Evolutionary conservation across 2,113 vertebrate species (phyloP), one percentile per base, ranked within the genome.

Genomic region (Sapayoa aenigma): DNA sequence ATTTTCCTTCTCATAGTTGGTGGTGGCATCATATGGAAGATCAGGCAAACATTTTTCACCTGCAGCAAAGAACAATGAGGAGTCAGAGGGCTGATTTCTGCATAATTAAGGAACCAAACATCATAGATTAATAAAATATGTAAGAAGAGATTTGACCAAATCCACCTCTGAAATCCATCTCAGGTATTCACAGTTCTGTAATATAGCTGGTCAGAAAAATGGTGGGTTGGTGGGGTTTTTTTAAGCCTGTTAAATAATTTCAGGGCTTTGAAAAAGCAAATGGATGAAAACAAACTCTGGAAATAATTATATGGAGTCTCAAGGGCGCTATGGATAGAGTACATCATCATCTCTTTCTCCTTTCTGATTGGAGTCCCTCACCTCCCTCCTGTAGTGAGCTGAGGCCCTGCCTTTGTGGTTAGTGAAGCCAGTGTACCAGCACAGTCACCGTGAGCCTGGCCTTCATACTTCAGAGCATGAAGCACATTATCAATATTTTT

Each of bases 11-110:
- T 98, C 98, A 9, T 98, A 98, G 95, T 93, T 98, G 52, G 98
- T 47, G 44, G 98, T 97, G 63, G 98, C 96, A 37, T 99, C 99
- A 2, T 98, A 99, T 16, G 99, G 98, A 75, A 99, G 96, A 75
- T 99, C 99, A 0, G 99, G 97, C 83, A 99, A 97, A 82, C 98
- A 99, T 90, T 99, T 99, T 76, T 99, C 99, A 91, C 99, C 99
- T 99, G 98, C 49, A 91, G 87, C 68, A 46, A 85, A 86, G 97
- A 94, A 83, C 16, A 82, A 42, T 5, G 19, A 84, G 84, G 86
- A 77, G 52, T 96, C 79, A 97, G 83, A 72, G 24, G 33, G n/a
- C 4, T 39, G 58, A 46, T 78, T 87, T 72, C 60, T 53, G 9
- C 21, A 13, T 21, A 41, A 65, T 46, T 60, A 68, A 84, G 59